These are phyloP conservation scores for Ceratina australensis DNA, from an alignment of 1,140 invertebrate species.

Conservation along the genomic window DNA sequence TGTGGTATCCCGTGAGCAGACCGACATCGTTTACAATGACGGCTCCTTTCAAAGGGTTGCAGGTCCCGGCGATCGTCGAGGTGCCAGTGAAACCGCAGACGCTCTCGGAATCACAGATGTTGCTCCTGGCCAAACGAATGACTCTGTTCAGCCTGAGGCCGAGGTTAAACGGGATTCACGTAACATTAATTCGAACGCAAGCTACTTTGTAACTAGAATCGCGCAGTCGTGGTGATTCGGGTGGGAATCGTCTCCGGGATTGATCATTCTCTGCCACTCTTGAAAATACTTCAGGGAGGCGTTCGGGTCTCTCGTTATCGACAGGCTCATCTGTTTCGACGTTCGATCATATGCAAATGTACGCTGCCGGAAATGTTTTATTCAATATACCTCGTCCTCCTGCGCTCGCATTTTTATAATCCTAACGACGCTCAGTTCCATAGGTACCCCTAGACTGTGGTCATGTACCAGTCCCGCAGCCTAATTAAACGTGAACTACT, in stretches of 20 bases:
- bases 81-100: conserved; percentile 81
- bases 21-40: conserved; percentile 82
- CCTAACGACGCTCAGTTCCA: conserved; percentile 82
- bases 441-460: conserved; percentile 81
- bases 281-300: conserved; percentile 82
- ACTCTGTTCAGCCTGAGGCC: conserved; percentile 37
- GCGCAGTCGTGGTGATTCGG: conserved; percentile 87
- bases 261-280: conserved; percentile 82
- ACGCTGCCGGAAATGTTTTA: background rate
- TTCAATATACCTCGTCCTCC: conserved; percentile 74
- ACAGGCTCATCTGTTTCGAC: conserved; percentile 36
- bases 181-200: conserved; percentile 9
- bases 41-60: conserved; percentile 81
- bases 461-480: conserved; percentile 81
- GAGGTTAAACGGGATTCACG: conserved; percentile 28
- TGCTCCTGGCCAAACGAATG: conserved; percentile 72
- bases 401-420: conserved; percentile 80
- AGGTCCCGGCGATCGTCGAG: conserved; percentile 82
- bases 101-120: conserved; percentile 81
- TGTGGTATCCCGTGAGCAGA: conserved; percentile 80
- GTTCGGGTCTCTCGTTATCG: conserved; percentile 72
- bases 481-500: conserved; percentile 36
- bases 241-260: conserved; percentile 81
- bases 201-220: conserved; percentile 84
- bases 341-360: background rate